phyloP scores from a whole-genome alignment of 2,888 invertebrate genomes.

The Galerucella calmariensis region DNA sequence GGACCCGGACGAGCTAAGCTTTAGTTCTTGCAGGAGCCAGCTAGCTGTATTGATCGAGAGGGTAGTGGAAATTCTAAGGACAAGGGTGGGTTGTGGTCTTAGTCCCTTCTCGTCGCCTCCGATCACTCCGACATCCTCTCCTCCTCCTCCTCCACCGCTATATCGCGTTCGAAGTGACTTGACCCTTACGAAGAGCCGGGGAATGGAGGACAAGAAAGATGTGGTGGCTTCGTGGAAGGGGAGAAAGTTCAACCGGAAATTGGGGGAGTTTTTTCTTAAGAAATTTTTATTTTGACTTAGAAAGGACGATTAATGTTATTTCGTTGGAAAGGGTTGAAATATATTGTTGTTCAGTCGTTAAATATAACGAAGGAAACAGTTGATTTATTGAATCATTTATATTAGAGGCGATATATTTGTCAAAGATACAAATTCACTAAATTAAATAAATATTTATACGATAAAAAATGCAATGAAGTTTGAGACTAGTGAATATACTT shows the following conservation, averaged over 20 bases:
- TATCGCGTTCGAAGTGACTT: constrained; percentile 46
- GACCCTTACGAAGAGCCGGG: constrained; percentile 52
- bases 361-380: not conserved
- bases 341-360: not conserved
- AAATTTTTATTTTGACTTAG: not conserved
- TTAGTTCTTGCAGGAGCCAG: constrained; percentile 65
- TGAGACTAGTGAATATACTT: too few species aligned
- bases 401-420: not conserved
- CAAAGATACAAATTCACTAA: too few species aligned
- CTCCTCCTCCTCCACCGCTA: constrained; percentile 14
- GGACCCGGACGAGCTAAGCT: constrained; percentile 66
- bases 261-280: constrained; percentile 30
- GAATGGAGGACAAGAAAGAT: constrained; percentile 45
- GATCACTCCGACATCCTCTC: constrained; percentile 45
- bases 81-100: constrained; percentile 66
- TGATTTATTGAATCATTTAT: not conserved
- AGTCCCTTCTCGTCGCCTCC: constrained; percentile 59
- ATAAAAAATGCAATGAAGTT: too few species aligned
- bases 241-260: constrained; percentile 22
- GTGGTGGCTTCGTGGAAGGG: constrained; percentile 34
- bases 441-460: too few species aligned
- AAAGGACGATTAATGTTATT: not conserved
- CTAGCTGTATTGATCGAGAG: constrained; percentile 66
- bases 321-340: not conserved
- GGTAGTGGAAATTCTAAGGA: constrained; percentile 60